phyloP scores from a whole-genome alignment of 2,888 invertebrate genomes.

The Eupeodes luniger region DNA sequence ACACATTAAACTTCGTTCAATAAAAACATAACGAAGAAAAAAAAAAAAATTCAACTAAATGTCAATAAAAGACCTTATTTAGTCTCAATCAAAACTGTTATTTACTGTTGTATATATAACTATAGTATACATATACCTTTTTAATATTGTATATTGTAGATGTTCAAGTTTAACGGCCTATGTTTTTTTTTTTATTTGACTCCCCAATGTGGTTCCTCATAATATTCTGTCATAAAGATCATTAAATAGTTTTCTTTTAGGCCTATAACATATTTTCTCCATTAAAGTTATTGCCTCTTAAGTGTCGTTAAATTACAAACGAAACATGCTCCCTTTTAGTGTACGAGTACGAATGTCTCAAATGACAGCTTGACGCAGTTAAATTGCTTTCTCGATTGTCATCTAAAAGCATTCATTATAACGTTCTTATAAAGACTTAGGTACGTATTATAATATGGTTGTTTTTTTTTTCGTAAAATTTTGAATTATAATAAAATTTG shows the following conservation, averaged over 20 bases:
- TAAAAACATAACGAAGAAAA: constrained; percentile 5
- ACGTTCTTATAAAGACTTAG: not conserved
- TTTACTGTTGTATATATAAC: constrained; percentile 8
- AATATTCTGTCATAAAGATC: constrained; percentile 29
- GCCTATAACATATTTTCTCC: constrained; percentile 62
- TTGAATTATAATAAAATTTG: not conserved
- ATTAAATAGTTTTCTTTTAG: constrained; percentile 55
- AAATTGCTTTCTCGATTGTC: constrained; percentile 62
- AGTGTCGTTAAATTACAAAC: constrained; percentile 63
- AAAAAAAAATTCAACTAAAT: constrained; percentile 2
- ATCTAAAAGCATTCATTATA: constrained; percentile 36
- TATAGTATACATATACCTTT: not conserved
- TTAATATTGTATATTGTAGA: not conserved
- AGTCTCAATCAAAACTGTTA: constrained; percentile 1
- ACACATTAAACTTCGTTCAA: not conserved
- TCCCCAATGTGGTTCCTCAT: constrained; percentile 17
- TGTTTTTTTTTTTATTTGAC: constrained; percentile 5
- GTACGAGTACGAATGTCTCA: constrained; percentile 29
- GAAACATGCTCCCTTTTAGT: constrained; percentile 58
- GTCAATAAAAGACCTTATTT: constrained; percentile 8
- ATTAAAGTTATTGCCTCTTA: constrained; percentile 69
- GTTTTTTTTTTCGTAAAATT: constrained; percentile 33
- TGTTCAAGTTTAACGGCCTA: not conserved
- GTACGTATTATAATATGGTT: not conserved
- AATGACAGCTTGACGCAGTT: constrained; percentile 66